Evolutionary conservation across 2,888 invertebrate genomes (phyloP), one percentile per base, ranked within the genome.

Genomic region (Aplocera efformata): DNA sequence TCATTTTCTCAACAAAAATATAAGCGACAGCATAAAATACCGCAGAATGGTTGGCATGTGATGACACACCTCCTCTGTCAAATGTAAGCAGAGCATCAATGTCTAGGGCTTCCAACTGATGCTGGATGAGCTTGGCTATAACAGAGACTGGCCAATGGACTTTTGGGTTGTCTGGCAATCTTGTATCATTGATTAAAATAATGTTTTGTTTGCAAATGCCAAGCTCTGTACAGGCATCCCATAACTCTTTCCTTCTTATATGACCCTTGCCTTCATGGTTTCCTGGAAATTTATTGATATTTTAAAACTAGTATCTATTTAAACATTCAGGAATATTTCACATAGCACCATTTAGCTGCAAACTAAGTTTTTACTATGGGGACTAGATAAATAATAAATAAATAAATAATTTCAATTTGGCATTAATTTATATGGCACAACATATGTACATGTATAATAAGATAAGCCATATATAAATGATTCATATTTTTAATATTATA

Each of bases 11-110:
- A 70, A 94, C 90, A 75, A 93, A 93, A 67, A 96, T 90, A 64
- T 94, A 92, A 37, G 94, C 94, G 33, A 95, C 89, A 37, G 94
- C 94, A 83, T 93, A 94, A 75, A 94, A 96, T 50, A 96, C 91
- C 45, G 96, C 94, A 49, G 92, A 92, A 74, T 99, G 99, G 86
- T 99, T 99, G 11, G 91, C 89, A 84, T 99, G 99, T 4, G 94
- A 92, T 58, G 98, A 98, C 4, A 99, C 93, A 33, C 99, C 99
- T 69, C 93, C 90, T 65, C 94, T 92, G 82, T 99, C 99, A 88
- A 99, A 99, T 8, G 98, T 97, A 37, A 99, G 91, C 35, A 98
- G 88, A 1, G 94, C 94, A 67, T 96, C 93, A 64, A 96, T 94
- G 61, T 92, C 92, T 60, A 94, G 89, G 41, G 91, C 88, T 74